phyloP scores from a whole-genome alignment of 2,797 vertebrate genomes.

The Macropodus opercularis region DNA sequence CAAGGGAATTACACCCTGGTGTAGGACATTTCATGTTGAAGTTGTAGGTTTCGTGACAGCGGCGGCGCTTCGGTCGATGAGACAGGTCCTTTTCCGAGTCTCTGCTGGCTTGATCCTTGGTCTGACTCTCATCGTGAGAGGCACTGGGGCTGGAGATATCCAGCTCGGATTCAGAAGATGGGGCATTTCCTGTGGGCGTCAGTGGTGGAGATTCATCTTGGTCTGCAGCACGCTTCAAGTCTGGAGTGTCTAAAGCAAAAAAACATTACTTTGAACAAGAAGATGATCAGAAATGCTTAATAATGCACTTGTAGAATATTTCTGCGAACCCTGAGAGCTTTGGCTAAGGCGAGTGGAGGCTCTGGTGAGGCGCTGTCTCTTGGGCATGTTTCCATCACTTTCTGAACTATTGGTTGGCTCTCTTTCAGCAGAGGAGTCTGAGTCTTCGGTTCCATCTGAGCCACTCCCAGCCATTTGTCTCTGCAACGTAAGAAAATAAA shows the following conservation, averaged over 20 bases:
- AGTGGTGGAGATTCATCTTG: constrained; percentile 96
- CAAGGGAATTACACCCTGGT: constrained; percentile 97
- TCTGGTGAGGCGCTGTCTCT: constrained; percentile 93
- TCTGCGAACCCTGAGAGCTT: constrained; percentile 92
- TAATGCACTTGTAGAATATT: background rate
- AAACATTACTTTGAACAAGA: background rate
- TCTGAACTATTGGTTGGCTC: constrained; percentile 98
- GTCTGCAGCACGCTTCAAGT: constrained; percentile 91
- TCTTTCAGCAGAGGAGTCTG: constrained; percentile 95
- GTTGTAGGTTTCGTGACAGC: constrained; percentile 99
- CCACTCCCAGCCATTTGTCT: constrained; percentile 93
- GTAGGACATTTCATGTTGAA: constrained; percentile 99
- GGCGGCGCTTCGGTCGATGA: constrained; percentile 94
- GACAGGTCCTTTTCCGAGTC: constrained; percentile 97
- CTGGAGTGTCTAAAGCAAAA: constrained; percentile 76
- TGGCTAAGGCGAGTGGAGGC: constrained; percentile 95
- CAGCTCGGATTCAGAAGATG: constrained; percentile 98
- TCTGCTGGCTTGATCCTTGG: constrained; percentile 92
- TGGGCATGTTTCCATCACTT: constrained; percentile 88
- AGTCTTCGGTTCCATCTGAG: constrained; percentile 97
- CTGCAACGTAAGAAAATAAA: constrained; percentile 69
- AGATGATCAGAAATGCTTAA: background rate
- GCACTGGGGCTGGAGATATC: constrained; percentile 98
- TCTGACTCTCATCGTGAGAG: constrained; percentile 94
- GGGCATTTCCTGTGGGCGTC: constrained; percentile 97